phyloP scores from a whole-genome alignment of 2,888 invertebrate species.

The Noctuana brunneofusca region DNA sequence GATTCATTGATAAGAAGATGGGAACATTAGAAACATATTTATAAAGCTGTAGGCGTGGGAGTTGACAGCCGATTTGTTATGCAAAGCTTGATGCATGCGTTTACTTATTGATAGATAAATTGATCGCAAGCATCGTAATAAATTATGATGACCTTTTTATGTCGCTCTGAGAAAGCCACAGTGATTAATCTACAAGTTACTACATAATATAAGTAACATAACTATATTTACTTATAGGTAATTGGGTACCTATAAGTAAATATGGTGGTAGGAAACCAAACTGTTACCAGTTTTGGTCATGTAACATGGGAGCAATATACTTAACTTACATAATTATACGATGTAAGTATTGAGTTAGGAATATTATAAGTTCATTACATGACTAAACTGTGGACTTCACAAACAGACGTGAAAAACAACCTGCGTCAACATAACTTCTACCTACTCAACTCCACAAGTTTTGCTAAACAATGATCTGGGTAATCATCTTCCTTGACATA shows the following conservation, averaged over 20 bases:
- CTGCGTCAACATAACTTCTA: no score
- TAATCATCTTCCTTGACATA: conserved; percentile 20
- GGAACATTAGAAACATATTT: neutral
- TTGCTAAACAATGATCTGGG: conserved; percentile 16
- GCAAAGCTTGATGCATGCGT: conserved; percentile 2
- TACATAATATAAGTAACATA: neutral
- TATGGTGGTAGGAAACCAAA: no score
- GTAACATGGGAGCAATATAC: conserved; percentile 11
- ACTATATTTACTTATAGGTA: no score
- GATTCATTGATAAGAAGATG: neutral
- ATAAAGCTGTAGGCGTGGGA: conserved; percentile 10
- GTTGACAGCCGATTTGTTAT: conserved; percentile 20
- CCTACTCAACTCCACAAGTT: neutral
- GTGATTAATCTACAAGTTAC: neutral
- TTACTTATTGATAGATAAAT: conserved; percentile 25
- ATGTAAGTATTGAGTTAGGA: no score
- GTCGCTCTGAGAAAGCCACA: neutral
- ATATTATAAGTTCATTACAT: no score
- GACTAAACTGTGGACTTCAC: no score
- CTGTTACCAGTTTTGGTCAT: conserved; percentile 14
- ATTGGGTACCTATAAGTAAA: no score
- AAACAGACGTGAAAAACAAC: no score
- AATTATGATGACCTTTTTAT: conserved; percentile 18
- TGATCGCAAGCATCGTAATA: conserved; percentile 19
- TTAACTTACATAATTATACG: neutral